These are phyloP conservation scores for Pterocles burchelli DNA, from an alignment of 2,113 vertebrate species.

Conservation along the genomic window DNA sequence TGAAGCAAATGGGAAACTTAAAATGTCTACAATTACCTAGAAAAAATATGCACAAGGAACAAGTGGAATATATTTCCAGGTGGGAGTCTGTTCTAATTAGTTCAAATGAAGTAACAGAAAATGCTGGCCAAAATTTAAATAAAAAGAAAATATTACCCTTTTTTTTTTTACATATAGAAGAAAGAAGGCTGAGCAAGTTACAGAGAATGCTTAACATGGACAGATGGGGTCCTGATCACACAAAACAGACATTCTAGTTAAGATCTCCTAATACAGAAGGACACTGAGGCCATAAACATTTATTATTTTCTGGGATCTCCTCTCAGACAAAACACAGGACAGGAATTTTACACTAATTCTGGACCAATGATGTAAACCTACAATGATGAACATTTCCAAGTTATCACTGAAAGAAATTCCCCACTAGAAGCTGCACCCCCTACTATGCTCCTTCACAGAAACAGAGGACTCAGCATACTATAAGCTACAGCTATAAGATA, in stretches of 20 bases:
- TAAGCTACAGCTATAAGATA: neutral
- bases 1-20: neutral
- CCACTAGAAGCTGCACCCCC: neutral
- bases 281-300: neutral
- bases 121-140: neutral
- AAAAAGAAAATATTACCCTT: neutral
- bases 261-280: neutral
- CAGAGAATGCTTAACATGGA: neutral
- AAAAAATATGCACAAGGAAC: neutral
- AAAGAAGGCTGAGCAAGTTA: neutral
- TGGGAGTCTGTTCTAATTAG: neutral
- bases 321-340: neutral
- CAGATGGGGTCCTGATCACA: neutral
- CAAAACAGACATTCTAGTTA: neutral
- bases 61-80: neutral
- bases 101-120: neutral
- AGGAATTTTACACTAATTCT: neutral
- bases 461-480: neutral
- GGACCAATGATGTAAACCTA: neutral
- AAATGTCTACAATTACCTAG: neutral
- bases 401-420: neutral
- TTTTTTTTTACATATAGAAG: neutral
- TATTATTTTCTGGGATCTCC: neutral
- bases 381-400: neutral
- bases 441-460: neutral